These are phyloP conservation scores for Cebidichthys violaceus DNA, from an alignment of 2,113 vertebrate genomes.

Conservation along the genomic window DNA sequence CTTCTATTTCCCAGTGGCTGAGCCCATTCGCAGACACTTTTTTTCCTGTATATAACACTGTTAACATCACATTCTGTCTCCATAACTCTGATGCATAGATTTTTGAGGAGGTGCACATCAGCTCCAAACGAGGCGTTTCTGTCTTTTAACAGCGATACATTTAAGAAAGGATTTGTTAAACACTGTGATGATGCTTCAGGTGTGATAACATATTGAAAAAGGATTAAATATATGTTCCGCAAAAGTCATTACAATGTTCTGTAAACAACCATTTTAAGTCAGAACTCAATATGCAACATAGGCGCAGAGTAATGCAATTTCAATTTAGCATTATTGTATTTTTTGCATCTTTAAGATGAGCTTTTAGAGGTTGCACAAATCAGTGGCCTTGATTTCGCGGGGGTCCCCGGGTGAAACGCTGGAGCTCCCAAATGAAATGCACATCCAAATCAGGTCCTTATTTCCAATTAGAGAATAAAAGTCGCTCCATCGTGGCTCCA, in stretches of 20 bases:
- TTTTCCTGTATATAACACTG: not conserved
- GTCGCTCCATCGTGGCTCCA: slow-evolving; percentile 31
- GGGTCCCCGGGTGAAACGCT: slow-evolving; percentile 1
- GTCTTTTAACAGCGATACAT: not conserved
- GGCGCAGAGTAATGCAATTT: slow-evolving; percentile 10
- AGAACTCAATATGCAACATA: not conserved
- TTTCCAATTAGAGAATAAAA: slow-evolving; percentile 70
- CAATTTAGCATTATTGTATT: slow-evolving; percentile 13
- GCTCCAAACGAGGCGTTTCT: not conserved
- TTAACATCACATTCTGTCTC: not conserved
- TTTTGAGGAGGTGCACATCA: not conserved
- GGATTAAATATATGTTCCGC: not conserved
- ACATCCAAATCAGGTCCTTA: slow-evolving; percentile 62
- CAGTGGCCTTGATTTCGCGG: slow-evolving; percentile 16
- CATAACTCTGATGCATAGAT: not conserved
- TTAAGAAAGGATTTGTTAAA: not conserved
- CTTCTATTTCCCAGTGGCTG: slow-evolving; percentile 20
- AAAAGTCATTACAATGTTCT: not conserved
- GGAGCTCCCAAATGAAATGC: slow-evolving; percentile 46
- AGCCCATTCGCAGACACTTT: slow-evolving; percentile 1
- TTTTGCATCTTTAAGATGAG: slow-evolving; percentile 6
- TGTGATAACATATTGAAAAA: not conserved
- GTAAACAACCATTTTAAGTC: not conserved
- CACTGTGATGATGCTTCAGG: not conserved
- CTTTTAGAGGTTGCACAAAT: slow-evolving; percentile 35